Percentiles rank a stretch among this genome's conserved stretches.
phyloP scores from a whole-genome alignment of 2,113 vertebrate genomes.

The Podarcis muralis region DNA sequence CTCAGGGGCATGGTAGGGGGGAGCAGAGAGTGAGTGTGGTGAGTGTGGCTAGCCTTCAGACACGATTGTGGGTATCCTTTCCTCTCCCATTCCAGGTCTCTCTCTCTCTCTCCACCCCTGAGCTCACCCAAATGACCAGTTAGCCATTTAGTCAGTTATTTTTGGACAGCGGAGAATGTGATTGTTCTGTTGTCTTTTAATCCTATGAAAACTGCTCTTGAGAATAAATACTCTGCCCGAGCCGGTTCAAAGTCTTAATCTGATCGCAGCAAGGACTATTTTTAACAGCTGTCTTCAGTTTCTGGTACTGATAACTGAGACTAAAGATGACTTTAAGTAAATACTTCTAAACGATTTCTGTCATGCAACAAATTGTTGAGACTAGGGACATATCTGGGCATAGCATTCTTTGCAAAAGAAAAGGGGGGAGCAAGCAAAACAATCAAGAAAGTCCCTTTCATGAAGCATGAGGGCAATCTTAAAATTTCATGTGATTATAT shows the following conservation, averaged over 20 bases:
- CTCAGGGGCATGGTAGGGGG: background rate
- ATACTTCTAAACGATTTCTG: background rate
- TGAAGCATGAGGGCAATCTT: background rate
- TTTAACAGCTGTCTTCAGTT: background rate
- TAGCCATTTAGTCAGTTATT: background rate
- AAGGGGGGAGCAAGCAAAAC: background rate
- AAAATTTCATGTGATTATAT: background rate
- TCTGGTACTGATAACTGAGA: background rate
- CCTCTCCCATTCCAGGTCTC: background rate
- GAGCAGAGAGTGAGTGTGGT: background rate
- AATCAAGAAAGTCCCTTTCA: background rate
- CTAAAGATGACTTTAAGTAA: background rate
- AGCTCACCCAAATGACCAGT: background rate
- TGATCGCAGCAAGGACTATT: slow-evolving; percentile 4
- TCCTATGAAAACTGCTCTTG: slow-evolving; percentile 4
- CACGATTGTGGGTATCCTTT: background rate
- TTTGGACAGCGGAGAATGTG: background rate
- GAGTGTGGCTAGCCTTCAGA: background rate
- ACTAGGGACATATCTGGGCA: background rate
- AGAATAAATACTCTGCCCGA: background rate
- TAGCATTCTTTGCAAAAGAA: background rate
- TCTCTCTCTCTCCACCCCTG: no score
- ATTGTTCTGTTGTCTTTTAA: background rate
- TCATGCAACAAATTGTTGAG: background rate
- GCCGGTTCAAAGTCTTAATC: background rate